Base-by-base conservation (phyloP, 2,888 invertebrate species). In the Eurois occulta region DNA sequence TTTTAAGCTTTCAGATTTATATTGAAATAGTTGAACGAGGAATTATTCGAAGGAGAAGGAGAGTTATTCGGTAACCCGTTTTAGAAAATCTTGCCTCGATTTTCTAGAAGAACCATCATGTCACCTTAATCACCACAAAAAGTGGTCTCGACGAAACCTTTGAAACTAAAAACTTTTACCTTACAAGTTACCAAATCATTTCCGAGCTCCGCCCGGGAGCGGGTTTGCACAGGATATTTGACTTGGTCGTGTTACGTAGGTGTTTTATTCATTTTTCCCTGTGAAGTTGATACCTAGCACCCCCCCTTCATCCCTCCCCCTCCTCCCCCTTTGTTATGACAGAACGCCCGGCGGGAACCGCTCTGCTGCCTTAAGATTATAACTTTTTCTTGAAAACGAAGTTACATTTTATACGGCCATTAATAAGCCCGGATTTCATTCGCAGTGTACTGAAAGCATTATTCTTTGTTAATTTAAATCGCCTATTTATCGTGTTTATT, bases 381-480 rank as follows among this genome's bases (percentile, higher is more conserved):
- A 92, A 91, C 89, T 91, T 91, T 89, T 91, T 86, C 88, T 89
- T 85, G 86, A 88, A 91, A 91, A 85, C 89, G 86, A 90, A 91
- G 90, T 91, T 87, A 90, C 85, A 79, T 89, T 90, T 91, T 90
- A 88, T 91, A 84, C 87, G 86, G 81, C 84, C 82, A 90, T 91
- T 89, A 90, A 88, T 88, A 90, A 83, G 86, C 81, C 75, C 65
- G 84, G 87, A 89, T 91, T 91, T 87, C 86, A 83, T 86, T 85
- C 83, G 76, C 85, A 79, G 85, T 86, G 85, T 85, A 81, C 78
- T 78, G 80, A 75, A 78, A 72, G 77, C 81, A 81, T 85, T 87
- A 86, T 81, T 84, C 77, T 83, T 80, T 65, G 77, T 80, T 87
- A 80, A 85, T 83, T 80, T 73, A 80, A 83, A 88, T 84, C 71